phyloP scores from a whole-genome alignment of 2,888 invertebrate species.

The Aleiodes leptofemur region DNA sequence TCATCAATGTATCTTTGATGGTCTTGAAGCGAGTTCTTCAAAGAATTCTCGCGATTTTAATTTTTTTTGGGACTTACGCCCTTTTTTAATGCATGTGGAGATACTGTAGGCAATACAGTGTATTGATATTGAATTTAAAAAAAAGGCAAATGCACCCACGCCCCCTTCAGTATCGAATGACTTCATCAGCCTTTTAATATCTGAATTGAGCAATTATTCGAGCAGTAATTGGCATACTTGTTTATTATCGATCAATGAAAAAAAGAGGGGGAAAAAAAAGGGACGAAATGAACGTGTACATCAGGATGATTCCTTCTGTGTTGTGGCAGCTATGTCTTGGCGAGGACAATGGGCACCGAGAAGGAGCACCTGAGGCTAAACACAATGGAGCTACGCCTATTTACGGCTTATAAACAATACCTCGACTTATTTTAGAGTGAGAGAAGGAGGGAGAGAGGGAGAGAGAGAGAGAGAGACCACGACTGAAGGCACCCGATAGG shows the following conservation, averaged over 20 bases:
- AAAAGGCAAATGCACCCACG: no score
- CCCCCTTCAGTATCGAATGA: no score
- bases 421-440: slow-evolving; percentile 16
- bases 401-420: slow-evolving; percentile 26
- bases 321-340: slow-evolving; percentile 13
- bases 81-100: no score
- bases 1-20: slow-evolving; percentile 32
- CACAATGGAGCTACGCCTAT: slow-evolving; percentile 20
- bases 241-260: neutral
- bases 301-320: slow-evolving; percentile 9
- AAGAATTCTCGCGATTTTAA: no score
- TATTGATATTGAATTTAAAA: no score
- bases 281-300: slow-evolving; percentile 30
- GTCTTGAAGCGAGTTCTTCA: neutral
- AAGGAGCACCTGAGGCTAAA: neutral
- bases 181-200: slow-evolving; percentile 17
- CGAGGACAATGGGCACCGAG: slow-evolving; percentile 17
- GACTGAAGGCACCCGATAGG: slow-evolving; percentile 68
- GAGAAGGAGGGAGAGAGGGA: slow-evolving; percentile 19
- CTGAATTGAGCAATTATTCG: slow-evolving; percentile 67
- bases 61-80: no score
- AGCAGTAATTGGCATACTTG: slow-evolving; percentile 61
- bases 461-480: slow-evolving; percentile 33
- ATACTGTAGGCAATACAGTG: no score
- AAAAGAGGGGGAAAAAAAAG: slow-evolving; percentile 23